A percentile compares a stretch with the other conserved stretches of the same genome.
These are phyloP conservation scores for Cottoperca gobio DNA, from an alignment of 2,797 vertebrate species.

Conservation along the genomic window DNA sequence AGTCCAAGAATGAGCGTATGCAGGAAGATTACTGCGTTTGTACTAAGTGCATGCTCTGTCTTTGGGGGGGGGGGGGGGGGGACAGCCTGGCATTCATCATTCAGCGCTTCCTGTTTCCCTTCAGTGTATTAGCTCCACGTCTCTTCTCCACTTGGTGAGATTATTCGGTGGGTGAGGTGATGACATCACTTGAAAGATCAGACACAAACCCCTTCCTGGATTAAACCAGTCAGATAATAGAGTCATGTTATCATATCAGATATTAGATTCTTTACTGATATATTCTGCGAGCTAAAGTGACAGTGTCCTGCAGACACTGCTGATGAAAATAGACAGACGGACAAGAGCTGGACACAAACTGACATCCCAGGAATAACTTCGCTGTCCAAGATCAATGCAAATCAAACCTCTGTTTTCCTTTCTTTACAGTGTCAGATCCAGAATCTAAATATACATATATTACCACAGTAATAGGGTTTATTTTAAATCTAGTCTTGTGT, in stretches of 20 bases:
- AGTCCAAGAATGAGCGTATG: constrained; percentile 29
- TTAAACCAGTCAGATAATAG: constrained; percentile 35
- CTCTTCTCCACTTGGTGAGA: constrained; percentile 6
- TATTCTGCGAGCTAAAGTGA: constrained; percentile 12
- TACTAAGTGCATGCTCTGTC: constrained; percentile 39
- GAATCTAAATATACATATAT: background rate
- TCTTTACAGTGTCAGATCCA: background rate
- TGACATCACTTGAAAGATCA: constrained; percentile 55
- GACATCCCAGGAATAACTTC: constrained; percentile 14
- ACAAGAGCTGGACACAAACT: constrained; percentile 18
- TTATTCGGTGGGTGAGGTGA: constrained; percentile 33
- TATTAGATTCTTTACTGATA: constrained; percentile 20
- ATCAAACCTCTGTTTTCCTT: constrained; percentile 1
- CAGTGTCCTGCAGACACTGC: constrained; percentile 17
- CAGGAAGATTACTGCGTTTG: constrained; percentile 35
- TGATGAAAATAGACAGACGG: constrained; percentile 33
- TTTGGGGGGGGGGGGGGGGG: too few relatives aligned
- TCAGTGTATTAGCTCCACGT: constrained; percentile 29
- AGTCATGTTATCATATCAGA: constrained; percentile 36
- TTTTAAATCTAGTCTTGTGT: background rate
- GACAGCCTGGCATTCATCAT: constrained; percentile 56
- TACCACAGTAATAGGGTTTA: background rate
- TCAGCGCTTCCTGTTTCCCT: constrained; percentile 59
- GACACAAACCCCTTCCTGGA: constrained; percentile 3
- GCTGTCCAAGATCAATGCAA: constrained; percentile 14